A percentile compares a stretch with the other conserved stretches of the same genome.
These are phyloP conservation scores for Microctonus brassicae DNA, from an alignment of 2,888 invertebrate genomes.

Conservation along the genomic window DNA sequence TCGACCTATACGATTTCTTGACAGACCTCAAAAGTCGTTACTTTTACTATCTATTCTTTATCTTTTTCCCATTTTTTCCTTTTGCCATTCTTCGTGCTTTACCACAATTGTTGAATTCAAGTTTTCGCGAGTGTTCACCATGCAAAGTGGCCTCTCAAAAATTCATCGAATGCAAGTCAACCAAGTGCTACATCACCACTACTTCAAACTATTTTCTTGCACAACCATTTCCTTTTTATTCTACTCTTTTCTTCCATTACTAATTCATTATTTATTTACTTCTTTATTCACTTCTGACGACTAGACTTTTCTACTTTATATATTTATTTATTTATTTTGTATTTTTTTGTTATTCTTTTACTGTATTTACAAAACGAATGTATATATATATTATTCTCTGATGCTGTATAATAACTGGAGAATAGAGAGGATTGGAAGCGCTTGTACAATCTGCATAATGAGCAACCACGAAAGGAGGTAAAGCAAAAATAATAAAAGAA, in stretches of 20 bases:
- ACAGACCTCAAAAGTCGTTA: background rate
- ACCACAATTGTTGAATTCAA: constrained; percentile 18
- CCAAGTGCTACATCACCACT: background rate
- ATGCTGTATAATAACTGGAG: background rate
- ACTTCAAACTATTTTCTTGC: constrained; percentile 2
- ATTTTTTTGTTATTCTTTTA: background rate
- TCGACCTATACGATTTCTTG: background rate
- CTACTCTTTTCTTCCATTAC: background rate
- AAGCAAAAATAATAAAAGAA: background rate
- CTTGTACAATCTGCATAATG: constrained; percentile 10
- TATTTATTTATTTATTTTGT: background rate
- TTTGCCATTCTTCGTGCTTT: background rate
- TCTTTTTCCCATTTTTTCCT: background rate
- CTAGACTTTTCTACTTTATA: background rate
- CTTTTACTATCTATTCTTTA: background rate
- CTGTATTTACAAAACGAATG: background rate
- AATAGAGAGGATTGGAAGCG: background rate
- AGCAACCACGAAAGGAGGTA: constrained; percentile 2
- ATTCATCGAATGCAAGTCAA: constrained; percentile 26
- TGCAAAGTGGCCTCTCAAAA: constrained; percentile 26
- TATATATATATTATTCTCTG: background rate
- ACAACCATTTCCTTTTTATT: constrained; percentile 9
- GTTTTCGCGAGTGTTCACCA: constrained; percentile 3
- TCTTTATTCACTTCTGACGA: background rate
- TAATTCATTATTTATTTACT: background rate